Conservation (phyloP, 2,797 vertebrate genomes). For the Orientallactaga sibirica region DNA sequence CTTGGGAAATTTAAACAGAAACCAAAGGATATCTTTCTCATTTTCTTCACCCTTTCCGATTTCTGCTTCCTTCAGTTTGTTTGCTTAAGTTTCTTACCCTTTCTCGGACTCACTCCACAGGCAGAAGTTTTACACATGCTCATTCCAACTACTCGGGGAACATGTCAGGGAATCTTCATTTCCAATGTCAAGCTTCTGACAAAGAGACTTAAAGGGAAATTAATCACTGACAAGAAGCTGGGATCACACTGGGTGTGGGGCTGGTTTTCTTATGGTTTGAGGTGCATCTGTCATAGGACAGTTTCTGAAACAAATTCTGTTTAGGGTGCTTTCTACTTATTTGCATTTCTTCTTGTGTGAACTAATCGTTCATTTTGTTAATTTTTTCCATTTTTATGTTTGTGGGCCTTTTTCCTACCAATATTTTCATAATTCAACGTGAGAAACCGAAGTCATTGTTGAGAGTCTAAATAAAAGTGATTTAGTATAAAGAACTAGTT, state of each 20-base stretch:
- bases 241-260: not conserved
- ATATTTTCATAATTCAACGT: not conserved
- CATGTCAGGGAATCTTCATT: not conserved
- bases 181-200: not conserved
- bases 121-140: not conserved
- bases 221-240: not conserved
- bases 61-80: not conserved
- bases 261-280: not conserved
- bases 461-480: not conserved
- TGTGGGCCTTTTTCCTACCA: not conserved
- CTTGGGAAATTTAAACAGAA: not conserved
- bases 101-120: not conserved
- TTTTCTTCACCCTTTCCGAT: not conserved
- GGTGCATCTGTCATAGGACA: not conserved
- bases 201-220: not conserved
- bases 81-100: constrained; percentile 26
- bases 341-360: not conserved
- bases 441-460: not conserved
- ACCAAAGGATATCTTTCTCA: not conserved
- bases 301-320: not conserved
- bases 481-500: not conserved
- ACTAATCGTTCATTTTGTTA: not conserved
- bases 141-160: not conserved
- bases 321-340: not conserved
- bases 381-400: constrained; percentile 19